A percentile compares a stretch with the other conserved stretches of the same genome.
Conservation (phyloP, 1,140 invertebrate genomes). For the Campoletis sonorensis region DNA sequence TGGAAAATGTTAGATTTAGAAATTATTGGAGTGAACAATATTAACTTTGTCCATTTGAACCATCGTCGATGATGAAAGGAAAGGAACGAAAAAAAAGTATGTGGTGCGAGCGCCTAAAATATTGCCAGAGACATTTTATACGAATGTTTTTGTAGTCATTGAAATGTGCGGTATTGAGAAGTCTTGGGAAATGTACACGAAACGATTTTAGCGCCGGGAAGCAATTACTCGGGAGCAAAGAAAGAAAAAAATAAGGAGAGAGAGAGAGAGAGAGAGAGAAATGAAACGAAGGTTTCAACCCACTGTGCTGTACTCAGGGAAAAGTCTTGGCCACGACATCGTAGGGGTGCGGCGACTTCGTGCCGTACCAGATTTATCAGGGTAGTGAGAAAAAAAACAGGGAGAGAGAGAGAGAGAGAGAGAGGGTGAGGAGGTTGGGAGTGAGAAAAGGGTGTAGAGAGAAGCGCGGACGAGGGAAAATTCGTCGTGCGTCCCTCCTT, state of each 20-base stretch:
- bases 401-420: no score
- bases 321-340: slow-evolving; percentile 41
- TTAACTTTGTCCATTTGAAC: background rate
- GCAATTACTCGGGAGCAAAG: slow-evolving; percentile 29
- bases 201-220: slow-evolving; percentile 48
- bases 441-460: slow-evolving; percentile 39
- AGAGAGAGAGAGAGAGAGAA: slow-evolving; percentile 7
- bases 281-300: background rate
- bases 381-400: background rate
- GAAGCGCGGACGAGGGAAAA: slow-evolving; percentile 45
- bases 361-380: slow-evolving; percentile 30
- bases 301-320: slow-evolving; percentile 19
- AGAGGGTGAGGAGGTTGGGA: background rate
- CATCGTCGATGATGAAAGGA: background rate
- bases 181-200: slow-evolving; percentile 27
- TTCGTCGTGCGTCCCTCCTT: slow-evolving; percentile 33
- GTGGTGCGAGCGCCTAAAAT: background rate
- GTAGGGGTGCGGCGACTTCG: slow-evolving; percentile 13
- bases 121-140: background rate
- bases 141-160: slow-evolving; percentile 9
- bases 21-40: no score
- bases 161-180: slow-evolving; percentile 44
- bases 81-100: background rate
- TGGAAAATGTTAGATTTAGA: no score
- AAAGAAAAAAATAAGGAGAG: background rate